Percentiles rank a stretch among this genome's conserved stretches.
These are phyloP conservation scores for Nymphalis polychloros DNA, from an alignment of 2,888 invertebrate genomes.

Conservation along the genomic window DNA sequence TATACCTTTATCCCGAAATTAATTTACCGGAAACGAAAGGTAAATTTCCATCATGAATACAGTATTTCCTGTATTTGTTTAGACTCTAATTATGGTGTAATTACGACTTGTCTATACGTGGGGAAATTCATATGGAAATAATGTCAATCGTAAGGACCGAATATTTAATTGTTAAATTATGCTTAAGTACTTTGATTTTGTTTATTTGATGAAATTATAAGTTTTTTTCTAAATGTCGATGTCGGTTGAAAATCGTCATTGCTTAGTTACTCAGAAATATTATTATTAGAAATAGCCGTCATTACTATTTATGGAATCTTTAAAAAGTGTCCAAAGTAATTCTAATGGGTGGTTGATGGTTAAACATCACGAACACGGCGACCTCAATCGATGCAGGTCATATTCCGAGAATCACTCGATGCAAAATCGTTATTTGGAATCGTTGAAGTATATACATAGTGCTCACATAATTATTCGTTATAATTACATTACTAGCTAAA, in stretches of 20 bases:
- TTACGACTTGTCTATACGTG: too few relatives aligned
- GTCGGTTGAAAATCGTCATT: too few relatives aligned
- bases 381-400: conserved; percentile 39
- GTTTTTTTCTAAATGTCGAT: too few relatives aligned
- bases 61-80: too few relatives aligned
- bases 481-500: neutral
- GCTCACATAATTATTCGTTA: conserved; percentile 13
- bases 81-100: too few relatives aligned
- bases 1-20: neutral
- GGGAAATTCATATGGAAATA: too few relatives aligned
- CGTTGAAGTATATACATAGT: conserved; percentile 3
- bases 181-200: too few relatives aligned
- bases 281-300: neutral
- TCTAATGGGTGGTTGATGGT: conserved; percentile 10
- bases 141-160: too few relatives aligned
- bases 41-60: too few relatives aligned
- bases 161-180: too few relatives aligned
- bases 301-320: conserved; percentile 9
- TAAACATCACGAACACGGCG: conserved; percentile 28
- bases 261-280: neutral
- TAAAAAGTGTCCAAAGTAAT: conserved; percentile 14
- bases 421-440: conserved; percentile 36
- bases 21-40: too few relatives aligned
- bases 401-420: conserved; percentile 38
- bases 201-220: too few relatives aligned